These are phyloP conservation scores for Acanthosepion esculentum DNA, from an alignment of 2,888 invertebrate species.

Conservation along the genomic window DNA sequence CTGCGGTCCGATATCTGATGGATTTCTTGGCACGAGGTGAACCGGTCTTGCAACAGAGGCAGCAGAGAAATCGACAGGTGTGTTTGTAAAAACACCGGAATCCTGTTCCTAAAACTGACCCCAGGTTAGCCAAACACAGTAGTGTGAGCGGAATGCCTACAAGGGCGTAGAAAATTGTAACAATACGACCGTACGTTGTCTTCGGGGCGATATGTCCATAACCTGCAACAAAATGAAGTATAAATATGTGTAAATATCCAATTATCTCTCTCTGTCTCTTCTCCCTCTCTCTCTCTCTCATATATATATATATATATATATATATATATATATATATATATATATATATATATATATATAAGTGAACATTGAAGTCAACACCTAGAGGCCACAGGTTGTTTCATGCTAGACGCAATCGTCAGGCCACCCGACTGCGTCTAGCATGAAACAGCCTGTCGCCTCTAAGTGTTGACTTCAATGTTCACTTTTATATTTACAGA, in stretches of 20 bases:
- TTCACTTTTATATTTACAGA: too few relatives aligned
- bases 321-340: not conserved
- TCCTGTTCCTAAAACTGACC: conserved; percentile 57
- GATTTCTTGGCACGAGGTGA: conserved; percentile 38
- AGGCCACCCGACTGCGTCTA: too few relatives aligned
- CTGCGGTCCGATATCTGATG: conserved; percentile 11
- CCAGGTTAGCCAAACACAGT: conserved; percentile 59
- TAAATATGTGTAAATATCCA: too few relatives aligned
- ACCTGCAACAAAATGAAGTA: conserved; percentile 51
- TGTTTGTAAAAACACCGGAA: conserved; percentile 78
- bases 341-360: too few relatives aligned
- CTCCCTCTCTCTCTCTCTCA: too few relatives aligned
- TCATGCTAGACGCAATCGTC: too few relatives aligned
- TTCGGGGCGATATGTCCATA: conserved; percentile 61
- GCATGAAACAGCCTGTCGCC: too few relatives aligned
- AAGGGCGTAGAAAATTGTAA: conserved; percentile 60
- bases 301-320: not conserved
- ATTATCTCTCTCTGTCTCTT: too few relatives aligned
- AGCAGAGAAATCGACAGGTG: conserved; percentile 56
- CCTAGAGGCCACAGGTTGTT: too few relatives aligned
- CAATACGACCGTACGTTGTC: conserved; percentile 57
- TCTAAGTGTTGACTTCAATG: too few relatives aligned
- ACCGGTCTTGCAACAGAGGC: conserved; percentile 46
- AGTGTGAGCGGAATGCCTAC: conserved; percentile 60
- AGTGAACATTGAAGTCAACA: too few relatives aligned